phyloP scores from a whole-genome alignment of 1,140 invertebrate genomes.

The Magallana gigas region DNA sequence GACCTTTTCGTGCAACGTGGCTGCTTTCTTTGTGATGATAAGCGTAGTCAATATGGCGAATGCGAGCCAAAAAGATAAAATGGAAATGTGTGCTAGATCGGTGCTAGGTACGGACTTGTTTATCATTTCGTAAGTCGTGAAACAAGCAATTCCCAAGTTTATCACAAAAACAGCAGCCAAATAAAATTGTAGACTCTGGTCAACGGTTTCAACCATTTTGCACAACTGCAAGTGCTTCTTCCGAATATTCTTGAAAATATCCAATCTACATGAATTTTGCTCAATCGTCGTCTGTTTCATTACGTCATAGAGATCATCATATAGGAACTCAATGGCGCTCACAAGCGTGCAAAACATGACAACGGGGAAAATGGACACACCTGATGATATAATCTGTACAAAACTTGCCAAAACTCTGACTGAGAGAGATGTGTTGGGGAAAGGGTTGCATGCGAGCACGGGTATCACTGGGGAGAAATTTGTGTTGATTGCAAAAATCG shows the following conservation, averaged over 20 bases:
- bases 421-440: neutral
- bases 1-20: neutral
- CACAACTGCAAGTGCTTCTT: slow-evolving; percentile 8
- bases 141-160: neutral
- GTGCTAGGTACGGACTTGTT: neutral
- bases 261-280: neutral
- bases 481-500: neutral
- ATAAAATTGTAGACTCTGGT: neutral
- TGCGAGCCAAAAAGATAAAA: neutral
- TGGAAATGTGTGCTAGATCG: neutral
- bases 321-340: neutral
- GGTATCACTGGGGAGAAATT: neutral
- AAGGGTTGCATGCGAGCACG: neutral
- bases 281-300: neutral
- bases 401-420: neutral
- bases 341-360: neutral
- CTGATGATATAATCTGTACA: neutral
- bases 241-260: neutral
- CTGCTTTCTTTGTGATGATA: slow-evolving; percentile 18
- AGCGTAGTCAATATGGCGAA: neutral
- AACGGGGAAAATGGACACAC: neutral
- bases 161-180: neutral
- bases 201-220: slow-evolving; percentile 6
- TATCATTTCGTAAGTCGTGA: neutral
- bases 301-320: neutral